Base-by-base conservation (phyloP, 2,113 vertebrate species). In the Ia io region DNA sequence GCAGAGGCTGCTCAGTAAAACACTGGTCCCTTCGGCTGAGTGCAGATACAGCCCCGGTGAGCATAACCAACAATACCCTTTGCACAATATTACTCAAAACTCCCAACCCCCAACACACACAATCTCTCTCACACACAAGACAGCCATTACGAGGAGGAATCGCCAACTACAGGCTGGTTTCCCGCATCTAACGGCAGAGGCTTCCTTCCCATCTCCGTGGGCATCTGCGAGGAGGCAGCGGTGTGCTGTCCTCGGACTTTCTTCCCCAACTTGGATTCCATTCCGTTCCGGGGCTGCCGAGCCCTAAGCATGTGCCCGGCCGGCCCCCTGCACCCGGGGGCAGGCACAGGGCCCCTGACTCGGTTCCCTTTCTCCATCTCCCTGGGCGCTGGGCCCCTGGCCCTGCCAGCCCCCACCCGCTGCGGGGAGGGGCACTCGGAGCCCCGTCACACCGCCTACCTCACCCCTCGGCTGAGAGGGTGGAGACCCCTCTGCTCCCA, bases 21-120 rank as follows among this genome's bases (percentile, higher is more conserved):
- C 96, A 95, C 95, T 95, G 87, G 86, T 95, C 93, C 95, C 97
- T 97, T 97, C 90, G 95, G 94, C 84, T 80, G n/a, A 94, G 89
- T 88, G 37, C 74, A 84, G 84, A 96, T 95, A 97, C 96, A 97
- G 93, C 90, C 88, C 94, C 79, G 96, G 82, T 93, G 94, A 97
- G 94, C 95, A 94, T 51, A 93, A 88, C 95, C 97, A 98, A 98
- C 98, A 98, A 98, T 98, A 97, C 97, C 94, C 98, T 98, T 98
- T 95, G 98, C 97, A 98, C 98, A 98, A 97, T 93, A 91, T 94
- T 89, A 97, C 93, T 82, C 97, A 74, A 71, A 89, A 74, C 95
- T 97, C 91, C 95, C 97, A 93, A 95, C 96, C 95, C 97, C 97
- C 94, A 95, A 97, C 93, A 94, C 88, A 97, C 74, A 92, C 97